These are phyloP conservation scores for Emmelina monodactyla DNA, from an alignment of 2,888 invertebrate species.

Conservation along the genomic window DNA sequence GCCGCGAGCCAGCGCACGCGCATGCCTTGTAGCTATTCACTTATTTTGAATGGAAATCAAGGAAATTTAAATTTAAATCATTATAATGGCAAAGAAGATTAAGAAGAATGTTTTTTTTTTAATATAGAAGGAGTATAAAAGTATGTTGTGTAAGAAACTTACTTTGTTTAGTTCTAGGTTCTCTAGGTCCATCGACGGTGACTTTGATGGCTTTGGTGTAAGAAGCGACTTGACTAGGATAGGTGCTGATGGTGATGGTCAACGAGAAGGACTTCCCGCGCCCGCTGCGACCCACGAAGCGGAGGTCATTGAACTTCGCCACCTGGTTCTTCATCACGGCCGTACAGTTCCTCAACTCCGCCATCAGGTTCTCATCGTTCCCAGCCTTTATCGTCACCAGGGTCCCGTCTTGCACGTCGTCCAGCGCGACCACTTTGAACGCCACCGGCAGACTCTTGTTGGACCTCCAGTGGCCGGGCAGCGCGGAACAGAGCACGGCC, in stretches of 20 bases:
- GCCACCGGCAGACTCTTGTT: slow-evolving; percentile 97
- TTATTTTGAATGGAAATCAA: too few species aligned
- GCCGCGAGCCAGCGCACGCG: slow-evolving; percentile 47
- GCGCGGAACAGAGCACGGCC: slow-evolving; percentile 89
- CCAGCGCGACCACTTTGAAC: slow-evolving; percentile 94
- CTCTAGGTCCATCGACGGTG: slow-evolving; percentile 98
- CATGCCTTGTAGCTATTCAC: slow-evolving; percentile 19
- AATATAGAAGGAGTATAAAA: neutral
- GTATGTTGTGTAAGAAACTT: slow-evolving; percentile 65
- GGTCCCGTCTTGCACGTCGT: slow-evolving; percentile 94
- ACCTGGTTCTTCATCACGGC: slow-evolving; percentile 98
- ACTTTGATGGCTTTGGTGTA: slow-evolving; percentile 98
- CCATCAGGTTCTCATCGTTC: slow-evolving; percentile 97
- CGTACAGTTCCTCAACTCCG: slow-evolving; percentile 91
- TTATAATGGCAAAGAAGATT: too few species aligned
- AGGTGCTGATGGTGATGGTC: slow-evolving; percentile 89
- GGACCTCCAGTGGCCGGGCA: slow-evolving; percentile 96
- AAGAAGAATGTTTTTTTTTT: too few species aligned
- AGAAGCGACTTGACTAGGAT: slow-evolving; percentile 84
- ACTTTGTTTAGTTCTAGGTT: slow-evolving; percentile 97
- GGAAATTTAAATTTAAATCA: too few species aligned
- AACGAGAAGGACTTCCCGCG: slow-evolving; percentile 95
- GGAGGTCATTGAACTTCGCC: slow-evolving; percentile 97
- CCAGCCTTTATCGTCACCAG: slow-evolving; percentile 93
- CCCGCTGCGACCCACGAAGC: slow-evolving; percentile 97